phyloP scores from a whole-genome alignment of 1,140 invertebrate genomes.

The Asbolus verrucosus region DNA sequence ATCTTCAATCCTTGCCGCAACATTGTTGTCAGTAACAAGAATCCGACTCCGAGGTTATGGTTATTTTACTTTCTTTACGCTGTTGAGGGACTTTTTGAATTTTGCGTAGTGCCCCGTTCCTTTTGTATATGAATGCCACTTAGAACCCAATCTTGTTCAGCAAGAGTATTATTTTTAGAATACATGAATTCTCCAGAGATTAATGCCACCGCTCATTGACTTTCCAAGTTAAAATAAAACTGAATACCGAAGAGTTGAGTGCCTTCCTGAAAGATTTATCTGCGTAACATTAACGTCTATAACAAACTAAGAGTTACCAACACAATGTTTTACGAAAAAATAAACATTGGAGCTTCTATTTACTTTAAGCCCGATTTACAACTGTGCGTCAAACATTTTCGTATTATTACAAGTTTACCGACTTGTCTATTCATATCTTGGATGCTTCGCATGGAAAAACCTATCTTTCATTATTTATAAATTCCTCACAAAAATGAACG shows the following conservation, averaged over 20 bases:
- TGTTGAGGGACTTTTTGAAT: no score
- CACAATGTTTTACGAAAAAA: conserved; percentile 10
- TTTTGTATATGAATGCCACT: no score
- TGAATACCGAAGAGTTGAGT: conserved; percentile 2
- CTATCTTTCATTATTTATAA: not conserved
- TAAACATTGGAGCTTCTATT: conserved; percentile 4
- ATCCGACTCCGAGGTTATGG: not conserved
- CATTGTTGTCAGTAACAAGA: not conserved
- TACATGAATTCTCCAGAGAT: conserved; percentile 5
- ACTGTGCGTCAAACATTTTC: not conserved
- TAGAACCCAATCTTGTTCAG: not conserved
- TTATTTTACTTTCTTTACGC: not conserved
- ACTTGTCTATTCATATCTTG: no score
- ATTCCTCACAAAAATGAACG: not conserved
- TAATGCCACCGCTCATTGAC: not conserved
- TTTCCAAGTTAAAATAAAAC: conserved; percentile 3
- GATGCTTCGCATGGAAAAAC: not conserved
- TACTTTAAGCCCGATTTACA: not conserved
- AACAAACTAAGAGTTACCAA: not conserved
- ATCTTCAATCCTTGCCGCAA: not conserved
- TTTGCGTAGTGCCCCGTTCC: no score
- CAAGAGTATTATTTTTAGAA: conserved; percentile 1
- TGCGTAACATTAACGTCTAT: not conserved
- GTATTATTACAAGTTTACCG: not conserved
- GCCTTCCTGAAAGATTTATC: conserved; percentile 9